phyloP scores from a whole-genome alignment of 2,888 invertebrate genomes.

The Allygus modestus region DNA sequence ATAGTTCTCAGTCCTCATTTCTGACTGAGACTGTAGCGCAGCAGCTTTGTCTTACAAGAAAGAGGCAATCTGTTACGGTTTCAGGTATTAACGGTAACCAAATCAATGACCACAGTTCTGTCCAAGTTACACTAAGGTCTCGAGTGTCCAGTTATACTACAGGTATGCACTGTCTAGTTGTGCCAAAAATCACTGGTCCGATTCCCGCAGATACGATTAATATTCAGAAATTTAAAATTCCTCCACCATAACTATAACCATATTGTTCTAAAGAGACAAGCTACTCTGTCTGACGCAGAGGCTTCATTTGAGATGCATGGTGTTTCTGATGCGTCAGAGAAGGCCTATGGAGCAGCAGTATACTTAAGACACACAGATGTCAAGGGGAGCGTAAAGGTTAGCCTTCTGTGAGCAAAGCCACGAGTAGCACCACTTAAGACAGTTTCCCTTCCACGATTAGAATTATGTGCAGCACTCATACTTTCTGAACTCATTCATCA shows the following conservation, averaged over 20 bases:
- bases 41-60: no score
- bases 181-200: no score
- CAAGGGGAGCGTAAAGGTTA: not conserved
- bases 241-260: not conserved
- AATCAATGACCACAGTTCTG: no score
- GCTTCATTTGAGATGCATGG: constrained; percentile 35
- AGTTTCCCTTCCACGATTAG: constrained; percentile 36
- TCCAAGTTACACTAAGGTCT: no score
- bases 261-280: not conserved
- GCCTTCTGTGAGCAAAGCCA: constrained; percentile 23
- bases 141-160: no score
- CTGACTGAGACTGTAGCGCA: no score
- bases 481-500: not conserved
- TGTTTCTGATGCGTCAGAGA: constrained; percentile 55
- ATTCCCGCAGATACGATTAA: no score
- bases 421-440: constrained; percentile 51
- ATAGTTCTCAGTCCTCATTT: no score
- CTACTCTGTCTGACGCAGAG: not conserved
- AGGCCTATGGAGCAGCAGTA: constrained; percentile 46
- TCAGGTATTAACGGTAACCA: no score
- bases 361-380: constrained; percentile 17
- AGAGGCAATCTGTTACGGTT: no score
- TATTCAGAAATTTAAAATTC: no score
- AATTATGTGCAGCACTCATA: constrained; percentile 46
- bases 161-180: no score